Percentiles rank a stretch among this genome's conserved stretches.
Evolutionary conservation across 2,888 invertebrate species (phyloP).

Genomic region (Nineta flava): DNA sequence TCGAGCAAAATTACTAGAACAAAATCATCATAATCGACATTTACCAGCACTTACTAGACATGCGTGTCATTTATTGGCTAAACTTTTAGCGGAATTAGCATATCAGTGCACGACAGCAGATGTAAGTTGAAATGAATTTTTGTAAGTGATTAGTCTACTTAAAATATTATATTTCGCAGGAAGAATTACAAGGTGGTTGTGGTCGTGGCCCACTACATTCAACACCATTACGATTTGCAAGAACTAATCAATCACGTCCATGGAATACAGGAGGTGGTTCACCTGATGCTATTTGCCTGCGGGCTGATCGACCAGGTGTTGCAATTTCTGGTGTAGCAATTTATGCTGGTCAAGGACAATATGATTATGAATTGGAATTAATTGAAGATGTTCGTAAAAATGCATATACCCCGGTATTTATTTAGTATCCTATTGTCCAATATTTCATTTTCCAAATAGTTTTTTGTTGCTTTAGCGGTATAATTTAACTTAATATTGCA

Average conservation of each 20-base stretch:
- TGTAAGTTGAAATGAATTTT: conserved; percentile 26
- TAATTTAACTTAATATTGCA: no score
- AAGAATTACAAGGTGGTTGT: conserved; percentile 54
- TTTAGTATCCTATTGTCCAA: no score
- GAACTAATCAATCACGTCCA: conserved; percentile 73
- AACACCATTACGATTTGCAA: conserved; percentile 80
- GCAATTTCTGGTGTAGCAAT: conserved; percentile 79
- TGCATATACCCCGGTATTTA: conserved; percentile 16
- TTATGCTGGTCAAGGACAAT: conserved; percentile 76
- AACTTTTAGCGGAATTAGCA: conserved; percentile 77
- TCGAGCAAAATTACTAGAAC: conserved; percentile 32
- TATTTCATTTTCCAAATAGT: no score
- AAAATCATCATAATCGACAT: conserved; percentile 21
- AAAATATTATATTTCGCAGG: conserved; percentile 21
- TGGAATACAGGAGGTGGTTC: conserved; percentile 98
- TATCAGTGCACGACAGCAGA: conserved; percentile 63
- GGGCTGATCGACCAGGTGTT: conserved; percentile 79
- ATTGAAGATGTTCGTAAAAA: conserved; percentile 47
- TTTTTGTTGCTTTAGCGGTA: no score
- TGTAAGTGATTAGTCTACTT: not conserved
- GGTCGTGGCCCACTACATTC: conserved; percentile 59
- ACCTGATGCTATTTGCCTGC: conserved; percentile 90
- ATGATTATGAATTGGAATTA: conserved; percentile 83
- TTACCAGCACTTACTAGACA: conserved; percentile 25
- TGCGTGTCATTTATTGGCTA: conserved; percentile 63